A percentile compares a stretch with the other conserved stretches of the same genome.
phyloP scores from a whole-genome alignment of 2,888 invertebrate genomes.

The Eupithecia insigniata region DNA sequence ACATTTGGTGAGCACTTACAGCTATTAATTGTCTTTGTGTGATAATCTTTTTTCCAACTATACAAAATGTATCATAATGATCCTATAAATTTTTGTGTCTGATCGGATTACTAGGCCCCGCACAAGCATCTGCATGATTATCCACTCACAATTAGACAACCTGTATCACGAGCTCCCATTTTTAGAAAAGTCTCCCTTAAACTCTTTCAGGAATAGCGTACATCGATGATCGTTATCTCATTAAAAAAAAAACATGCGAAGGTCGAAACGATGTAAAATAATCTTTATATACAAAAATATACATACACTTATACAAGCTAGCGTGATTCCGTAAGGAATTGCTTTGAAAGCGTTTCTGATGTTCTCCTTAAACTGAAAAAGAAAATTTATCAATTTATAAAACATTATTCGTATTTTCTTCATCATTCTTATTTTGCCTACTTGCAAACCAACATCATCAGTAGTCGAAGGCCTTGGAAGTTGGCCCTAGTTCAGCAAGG shows the following conservation, averaged over 20 bases:
- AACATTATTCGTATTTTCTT: neutral
- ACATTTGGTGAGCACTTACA: neutral
- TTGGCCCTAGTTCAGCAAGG: neutral
- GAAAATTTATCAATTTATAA: neutral
- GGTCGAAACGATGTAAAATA: too few relatives aligned
- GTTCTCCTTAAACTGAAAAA: slow-evolving; percentile 24
- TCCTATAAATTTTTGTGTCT: too few relatives aligned
- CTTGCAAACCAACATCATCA: neutral
- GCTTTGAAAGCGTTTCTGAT: slow-evolving; percentile 7
- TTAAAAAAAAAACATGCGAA: too few relatives aligned
- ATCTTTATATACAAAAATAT: neutral
- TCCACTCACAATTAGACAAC: too few relatives aligned
- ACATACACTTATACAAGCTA: slow-evolving; percentile 24
- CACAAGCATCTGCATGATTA: too few relatives aligned
- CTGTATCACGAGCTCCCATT: too few relatives aligned
- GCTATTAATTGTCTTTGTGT: neutral
- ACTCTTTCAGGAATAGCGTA: too few relatives aligned
- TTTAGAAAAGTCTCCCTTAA: too few relatives aligned
- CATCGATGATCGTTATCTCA: too few relatives aligned
- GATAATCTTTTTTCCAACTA: too few relatives aligned
- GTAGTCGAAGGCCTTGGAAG: neutral
- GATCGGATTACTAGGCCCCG: too few relatives aligned
- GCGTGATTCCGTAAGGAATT: slow-evolving; percentile 12
- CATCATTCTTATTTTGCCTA: neutral
- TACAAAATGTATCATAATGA: too few relatives aligned